Conservation (phyloP, 2,888 invertebrate genomes). For the Thymelicus acteon region DNA sequence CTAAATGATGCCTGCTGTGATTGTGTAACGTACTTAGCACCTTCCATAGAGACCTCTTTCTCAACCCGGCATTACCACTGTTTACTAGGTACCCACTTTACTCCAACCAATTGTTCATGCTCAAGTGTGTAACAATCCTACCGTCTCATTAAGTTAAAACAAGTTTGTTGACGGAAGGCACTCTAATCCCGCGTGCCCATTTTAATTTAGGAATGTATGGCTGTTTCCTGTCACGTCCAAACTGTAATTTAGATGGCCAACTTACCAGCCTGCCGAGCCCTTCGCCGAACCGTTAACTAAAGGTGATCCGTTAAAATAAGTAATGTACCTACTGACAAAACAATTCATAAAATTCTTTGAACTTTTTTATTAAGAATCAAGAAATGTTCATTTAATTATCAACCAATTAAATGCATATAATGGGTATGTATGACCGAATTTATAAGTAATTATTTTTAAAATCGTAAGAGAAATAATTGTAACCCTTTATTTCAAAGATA, state of each 20-base stretch:
- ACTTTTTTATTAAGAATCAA: no score
- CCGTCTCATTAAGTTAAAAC: slow-evolving; percentile 14
- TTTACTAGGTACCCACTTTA: slow-evolving; percentile 40
- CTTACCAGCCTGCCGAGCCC: slow-evolving; percentile 24
- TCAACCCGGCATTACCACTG: slow-evolving; percentile 46
- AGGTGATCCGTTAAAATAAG: neutral
- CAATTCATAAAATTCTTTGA: no score
- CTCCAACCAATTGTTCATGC: slow-evolving; percentile 45
- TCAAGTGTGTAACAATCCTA: slow-evolving; percentile 20
- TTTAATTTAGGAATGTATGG: slow-evolving; percentile 29
- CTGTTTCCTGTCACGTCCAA: slow-evolving; percentile 48
- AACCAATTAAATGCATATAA: no score
- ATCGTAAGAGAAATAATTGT: no score
- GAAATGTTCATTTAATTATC: no score
- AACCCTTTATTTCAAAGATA: no score
- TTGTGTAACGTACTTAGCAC: slow-evolving; percentile 58
- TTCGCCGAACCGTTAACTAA: slow-evolving; percentile 21
- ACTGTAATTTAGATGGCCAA: slow-evolving; percentile 44
- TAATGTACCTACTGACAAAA: neutral
- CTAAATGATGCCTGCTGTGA: slow-evolving; percentile 48
- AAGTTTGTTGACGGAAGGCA: slow-evolving; percentile 45
- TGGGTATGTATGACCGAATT: no score
- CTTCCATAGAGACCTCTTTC: slow-evolving; percentile 53
- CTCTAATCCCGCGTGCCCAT: slow-evolving; percentile 34
- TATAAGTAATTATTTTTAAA: no score